Base-by-base conservation (phyloP, 2,113 vertebrate species). In the Rhinichthys klamathensis region DNA sequence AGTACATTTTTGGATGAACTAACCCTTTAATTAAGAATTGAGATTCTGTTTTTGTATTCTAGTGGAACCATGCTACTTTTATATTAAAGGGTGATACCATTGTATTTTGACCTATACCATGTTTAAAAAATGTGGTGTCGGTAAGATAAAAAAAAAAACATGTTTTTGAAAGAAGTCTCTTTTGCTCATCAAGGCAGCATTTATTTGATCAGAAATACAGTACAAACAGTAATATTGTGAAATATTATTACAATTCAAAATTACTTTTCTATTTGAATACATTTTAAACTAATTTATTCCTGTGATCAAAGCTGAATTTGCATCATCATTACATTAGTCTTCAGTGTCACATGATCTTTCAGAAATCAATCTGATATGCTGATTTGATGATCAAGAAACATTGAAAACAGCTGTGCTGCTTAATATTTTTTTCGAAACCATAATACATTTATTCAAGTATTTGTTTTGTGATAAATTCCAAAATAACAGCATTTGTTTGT, bases 91-190 rank as follows among this genome's bases (percentile, higher is more conserved):
- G 49, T 51, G 15, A 51, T 51, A 51, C 13, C 49, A 51, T 16
- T 51, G 4, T 54, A 54, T 2, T 54, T 54, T 6, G 15, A 18
- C 15, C 16, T 51, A 6, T 16, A 16, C 13, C 15, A 51, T 51
- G 49, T 18, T 54, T 54, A 1, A 54, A 54, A 18, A 18, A 6
- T 2, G 0, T 54, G 0, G 4, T 16, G 12, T 49, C 3, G 0
- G 3, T 49, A 49, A 15, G 46, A 13, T 1, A 46, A 46, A 46
- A 3, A 46, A 3, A 1, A 46, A 46, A 46, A 8, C 38, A 35
- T 41, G 38, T 41, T 41, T 11, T 13, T 46, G 11, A 46, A 9
- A 46, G 15, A 51, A 51, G 49, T 49, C 13, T 49, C 12, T 30
- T 65, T 4, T 30, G 63, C 63, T 67, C 63, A 67, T 16, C 15